Percentiles rank a stretch among this genome's conserved stretches.
These are phyloP conservation scores for Cephus rjabovi DNA, from an alignment of 2,888 invertebrate genomes.

Conservation along the genomic window DNA sequence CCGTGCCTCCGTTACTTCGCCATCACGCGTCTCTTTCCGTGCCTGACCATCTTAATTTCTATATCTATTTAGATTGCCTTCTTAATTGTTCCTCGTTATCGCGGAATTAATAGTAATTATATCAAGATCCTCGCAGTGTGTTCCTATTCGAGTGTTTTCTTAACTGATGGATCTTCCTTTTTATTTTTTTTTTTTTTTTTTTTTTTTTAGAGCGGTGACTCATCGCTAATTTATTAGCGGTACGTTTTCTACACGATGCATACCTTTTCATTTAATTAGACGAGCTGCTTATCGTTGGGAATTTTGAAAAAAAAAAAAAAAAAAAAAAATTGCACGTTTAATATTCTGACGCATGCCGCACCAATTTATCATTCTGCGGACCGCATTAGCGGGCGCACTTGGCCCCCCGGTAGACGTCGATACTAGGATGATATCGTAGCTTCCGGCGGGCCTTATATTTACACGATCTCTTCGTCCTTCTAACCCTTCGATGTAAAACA, in stretches of 20 bases:
- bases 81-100: constrained; percentile 1
- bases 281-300: neutral
- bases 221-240: neutral
- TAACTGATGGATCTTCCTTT: neutral
- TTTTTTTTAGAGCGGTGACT: neutral
- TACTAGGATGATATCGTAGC: neutral
- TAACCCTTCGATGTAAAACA: constrained; percentile 28
- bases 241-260: neutral
- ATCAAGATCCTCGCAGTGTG: neutral
- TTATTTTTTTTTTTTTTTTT: neutral
- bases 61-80: neutral
- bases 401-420: neutral
- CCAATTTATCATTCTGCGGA: neutral
- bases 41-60: neutral
- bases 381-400: neutral
- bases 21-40: neutral
- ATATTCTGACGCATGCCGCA: neutral
- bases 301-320: too few species aligned
- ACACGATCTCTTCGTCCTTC: neutral
- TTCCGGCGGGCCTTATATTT: neutral
- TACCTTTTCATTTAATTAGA: neutral
- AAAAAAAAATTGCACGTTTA: too few species aligned
- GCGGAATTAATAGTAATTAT: neutral
- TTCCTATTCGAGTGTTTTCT: neutral
- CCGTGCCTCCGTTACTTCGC: neutral